Evolutionary conservation across 2,113 vertebrate genomes (phyloP).

Genomic region (Scomber colias): DNA sequence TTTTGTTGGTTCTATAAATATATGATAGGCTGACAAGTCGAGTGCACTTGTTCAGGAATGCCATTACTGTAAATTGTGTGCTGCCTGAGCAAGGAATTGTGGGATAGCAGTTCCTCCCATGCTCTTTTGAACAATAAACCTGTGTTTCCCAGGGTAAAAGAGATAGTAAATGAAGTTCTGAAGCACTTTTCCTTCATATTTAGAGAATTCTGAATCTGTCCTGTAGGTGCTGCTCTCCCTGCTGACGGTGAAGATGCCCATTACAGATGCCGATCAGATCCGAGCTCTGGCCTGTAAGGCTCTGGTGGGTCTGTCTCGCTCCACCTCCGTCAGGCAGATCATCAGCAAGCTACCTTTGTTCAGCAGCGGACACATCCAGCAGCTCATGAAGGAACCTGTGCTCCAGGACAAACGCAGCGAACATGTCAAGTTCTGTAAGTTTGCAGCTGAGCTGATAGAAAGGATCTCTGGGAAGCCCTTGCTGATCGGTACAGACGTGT

Average conservation of each 20-base stretch:
- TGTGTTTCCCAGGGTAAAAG: too few relatives aligned
- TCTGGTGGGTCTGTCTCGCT: slow-evolving; percentile 94
- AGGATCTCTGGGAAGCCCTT: slow-evolving; percentile 95
- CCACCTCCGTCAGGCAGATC: slow-evolving; percentile 94
- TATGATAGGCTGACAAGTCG: too few relatives aligned
- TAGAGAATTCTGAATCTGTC: background rate
- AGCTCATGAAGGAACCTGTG: slow-evolving; percentile 98
- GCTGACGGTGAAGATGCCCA: slow-evolving; percentile 97
- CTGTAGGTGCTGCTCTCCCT: slow-evolving; percentile 90
- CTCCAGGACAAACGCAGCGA: slow-evolving; percentile 99
- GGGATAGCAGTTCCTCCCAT: too few relatives aligned
- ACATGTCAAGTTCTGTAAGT: slow-evolving; percentile 98
- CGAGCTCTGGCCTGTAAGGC: slow-evolving; percentile 95
- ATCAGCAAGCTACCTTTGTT: slow-evolving; percentile 98
- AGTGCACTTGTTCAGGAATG: too few relatives aligned
- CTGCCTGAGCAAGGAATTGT: too few relatives aligned
- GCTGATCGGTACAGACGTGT: slow-evolving; percentile 95
- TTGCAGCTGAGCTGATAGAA: slow-evolving; percentile 95
- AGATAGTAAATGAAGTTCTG: background rate
- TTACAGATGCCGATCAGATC: slow-evolving; percentile 98
- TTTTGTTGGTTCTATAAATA: too few relatives aligned
- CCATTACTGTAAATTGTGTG: too few relatives aligned
- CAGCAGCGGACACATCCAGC: slow-evolving; percentile 98
- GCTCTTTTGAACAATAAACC: too few relatives aligned
- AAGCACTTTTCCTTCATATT: background rate